Percentiles rank a stretch among this genome's conserved stretches.
Evolutionary conservation across 1,140 invertebrate genomes (phyloP).

Genomic region (Dermatophagoides farinae): DNA sequence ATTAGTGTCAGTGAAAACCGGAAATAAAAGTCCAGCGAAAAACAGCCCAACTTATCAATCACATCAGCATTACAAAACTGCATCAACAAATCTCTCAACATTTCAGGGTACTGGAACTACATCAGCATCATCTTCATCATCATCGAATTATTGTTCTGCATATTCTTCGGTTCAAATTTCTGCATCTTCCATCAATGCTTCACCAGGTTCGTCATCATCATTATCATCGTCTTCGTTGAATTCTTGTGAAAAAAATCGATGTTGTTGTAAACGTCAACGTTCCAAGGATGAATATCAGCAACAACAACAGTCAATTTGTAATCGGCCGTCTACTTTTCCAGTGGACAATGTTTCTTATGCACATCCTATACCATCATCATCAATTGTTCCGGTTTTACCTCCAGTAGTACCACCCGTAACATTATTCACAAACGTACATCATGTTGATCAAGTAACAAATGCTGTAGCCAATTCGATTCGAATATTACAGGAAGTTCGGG

Average conservation of each 20-base stretch:
- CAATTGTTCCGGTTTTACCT: background rate
- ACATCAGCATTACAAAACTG: no score
- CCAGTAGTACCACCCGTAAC: background rate
- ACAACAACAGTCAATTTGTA: background rate
- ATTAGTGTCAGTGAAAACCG: no score
- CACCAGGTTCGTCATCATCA: background rate
- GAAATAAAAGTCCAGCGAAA: no score
- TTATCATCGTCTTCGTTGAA: background rate
- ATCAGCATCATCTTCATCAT: background rate
- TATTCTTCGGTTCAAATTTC: slow-evolving; percentile 5
- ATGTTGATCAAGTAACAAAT: background rate
- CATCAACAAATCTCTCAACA: no score
- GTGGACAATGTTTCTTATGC: background rate
- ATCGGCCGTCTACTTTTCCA: background rate
- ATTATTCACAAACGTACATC: background rate
- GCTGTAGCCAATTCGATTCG: background rate
- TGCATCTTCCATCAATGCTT: background rate
- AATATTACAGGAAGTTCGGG: slow-evolving; percentile 15
- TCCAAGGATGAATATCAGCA: background rate
- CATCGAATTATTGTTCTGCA: background rate
- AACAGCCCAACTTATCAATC: no score
- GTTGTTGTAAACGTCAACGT: slow-evolving; percentile 3
- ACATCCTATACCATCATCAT: background rate
- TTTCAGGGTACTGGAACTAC: background rate
- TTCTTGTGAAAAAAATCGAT: slow-evolving; percentile 2